Evolutionary conservation across 2,113 vertebrate genomes (phyloP).

Genomic region (Callospermophilus lateralis): DNA sequence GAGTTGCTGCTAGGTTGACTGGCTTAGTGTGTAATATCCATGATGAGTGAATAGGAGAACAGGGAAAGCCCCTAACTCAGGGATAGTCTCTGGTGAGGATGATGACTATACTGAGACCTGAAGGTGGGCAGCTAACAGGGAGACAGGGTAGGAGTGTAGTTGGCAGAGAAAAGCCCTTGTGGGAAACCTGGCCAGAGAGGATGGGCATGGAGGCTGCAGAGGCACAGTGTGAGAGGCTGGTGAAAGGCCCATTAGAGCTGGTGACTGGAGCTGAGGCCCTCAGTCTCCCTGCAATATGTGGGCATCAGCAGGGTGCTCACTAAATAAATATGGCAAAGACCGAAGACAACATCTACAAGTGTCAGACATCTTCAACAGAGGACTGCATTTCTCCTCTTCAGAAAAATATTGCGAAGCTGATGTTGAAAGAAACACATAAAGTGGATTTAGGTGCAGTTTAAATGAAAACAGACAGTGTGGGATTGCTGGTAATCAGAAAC

Average conservation of each 20-base stretch:
- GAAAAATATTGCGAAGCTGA: not conserved
- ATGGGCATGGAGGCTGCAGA: not conserved
- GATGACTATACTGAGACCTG: not conserved
- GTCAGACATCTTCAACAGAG: not conserved
- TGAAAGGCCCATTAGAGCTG: not conserved
- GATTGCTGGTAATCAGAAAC: not conserved
- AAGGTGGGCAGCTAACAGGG: not conserved
- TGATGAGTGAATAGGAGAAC: not conserved
- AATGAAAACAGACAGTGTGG: not conserved
- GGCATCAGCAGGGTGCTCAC: not conserved
- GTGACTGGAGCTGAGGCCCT: not conserved
- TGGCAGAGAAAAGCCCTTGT: not conserved
- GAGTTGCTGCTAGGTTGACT: not conserved
- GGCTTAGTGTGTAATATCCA: not conserved
- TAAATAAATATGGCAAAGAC: not conserved
- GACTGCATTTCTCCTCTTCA: too few species aligned
- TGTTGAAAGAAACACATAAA: not conserved
- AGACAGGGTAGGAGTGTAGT: rapidly evolving
- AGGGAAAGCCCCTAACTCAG: too few species aligned
- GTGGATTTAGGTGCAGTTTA: not conserved
- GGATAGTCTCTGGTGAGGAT: not conserved
- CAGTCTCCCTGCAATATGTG: rapidly evolving
- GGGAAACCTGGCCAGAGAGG: too few species aligned
- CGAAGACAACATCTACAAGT: not conserved
- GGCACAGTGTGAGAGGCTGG: not conserved